Percentiles rank a stretch among this genome's conserved stretches.
phyloP scores from a whole-genome alignment of 2,113 vertebrate species.

The Columba livia region DNA sequence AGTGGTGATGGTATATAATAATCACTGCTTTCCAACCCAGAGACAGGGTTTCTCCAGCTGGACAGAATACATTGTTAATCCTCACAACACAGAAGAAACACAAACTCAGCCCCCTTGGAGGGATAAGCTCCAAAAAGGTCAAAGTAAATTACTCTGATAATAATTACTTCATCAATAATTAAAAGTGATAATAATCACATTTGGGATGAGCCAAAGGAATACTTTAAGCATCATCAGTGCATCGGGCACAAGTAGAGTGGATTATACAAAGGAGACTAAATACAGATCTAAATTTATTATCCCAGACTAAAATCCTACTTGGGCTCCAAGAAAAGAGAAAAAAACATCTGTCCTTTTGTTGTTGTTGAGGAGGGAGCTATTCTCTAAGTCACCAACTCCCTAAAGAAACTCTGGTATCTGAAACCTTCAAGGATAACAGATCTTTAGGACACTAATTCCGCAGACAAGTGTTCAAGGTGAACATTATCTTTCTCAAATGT shows the following conservation, averaged over 20 bases:
- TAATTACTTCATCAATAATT: constrained; percentile 48
- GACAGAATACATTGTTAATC: neutral
- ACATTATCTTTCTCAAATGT: neutral
- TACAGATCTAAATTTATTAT: neutral
- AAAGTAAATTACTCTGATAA: constrained; percentile 5
- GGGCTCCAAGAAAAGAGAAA: neutral
- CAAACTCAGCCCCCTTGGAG: neutral
- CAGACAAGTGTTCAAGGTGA: neutral
- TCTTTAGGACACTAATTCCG: neutral
- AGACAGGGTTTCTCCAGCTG: neutral
- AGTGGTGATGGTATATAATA: neutral
- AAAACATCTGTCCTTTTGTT: neutral
- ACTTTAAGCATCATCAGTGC: neutral
- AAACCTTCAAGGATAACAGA: neutral
- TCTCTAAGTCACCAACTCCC: neutral
- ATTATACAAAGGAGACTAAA: constrained; percentile 11
- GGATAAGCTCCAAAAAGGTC: neutral
- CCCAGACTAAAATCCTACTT: neutral
- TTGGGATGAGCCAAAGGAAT: neutral
- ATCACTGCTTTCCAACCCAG: neutral
- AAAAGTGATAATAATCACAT: constrained; percentile 4
- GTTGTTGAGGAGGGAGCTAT: neutral
- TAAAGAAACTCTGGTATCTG: neutral
- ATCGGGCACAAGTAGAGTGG: neutral
- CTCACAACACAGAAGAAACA: neutral